A percentile compares a stretch with the other conserved stretches of the same genome.
phyloP scores from a whole-genome alignment of 2,113 vertebrate species.

The Carlito syrichta region DNA sequence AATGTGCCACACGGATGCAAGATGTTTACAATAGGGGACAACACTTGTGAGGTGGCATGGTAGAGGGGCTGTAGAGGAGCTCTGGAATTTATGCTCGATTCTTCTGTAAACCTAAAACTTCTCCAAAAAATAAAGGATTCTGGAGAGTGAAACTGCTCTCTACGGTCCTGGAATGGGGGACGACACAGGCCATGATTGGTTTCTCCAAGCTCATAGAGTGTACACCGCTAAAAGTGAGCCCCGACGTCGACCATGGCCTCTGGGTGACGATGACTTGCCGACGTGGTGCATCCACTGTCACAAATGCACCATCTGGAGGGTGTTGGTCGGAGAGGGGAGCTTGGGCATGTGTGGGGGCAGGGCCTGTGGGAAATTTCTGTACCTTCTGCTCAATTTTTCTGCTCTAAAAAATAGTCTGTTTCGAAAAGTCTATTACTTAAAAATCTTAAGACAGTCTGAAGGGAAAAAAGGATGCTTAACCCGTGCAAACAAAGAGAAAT shows the following conservation, averaged over 20 bases:
- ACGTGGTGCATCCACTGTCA: too few species aligned
- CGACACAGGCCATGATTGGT: background rate
- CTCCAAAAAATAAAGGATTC: background rate
- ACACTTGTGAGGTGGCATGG: background rate
- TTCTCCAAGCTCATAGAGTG: background rate
- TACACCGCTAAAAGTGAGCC: background rate
- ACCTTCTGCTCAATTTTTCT: background rate
- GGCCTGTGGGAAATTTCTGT: background rate
- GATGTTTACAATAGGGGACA: background rate
- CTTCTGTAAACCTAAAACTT: background rate
- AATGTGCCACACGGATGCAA: background rate
- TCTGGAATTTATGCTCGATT: background rate
- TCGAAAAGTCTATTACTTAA: background rate
- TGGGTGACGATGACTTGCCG: accelerated
- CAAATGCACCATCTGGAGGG: accelerated
- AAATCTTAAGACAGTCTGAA: background rate
- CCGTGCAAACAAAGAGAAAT: background rate
- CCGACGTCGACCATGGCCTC: background rate
- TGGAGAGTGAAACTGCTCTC: background rate
- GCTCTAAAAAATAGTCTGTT: background rate
- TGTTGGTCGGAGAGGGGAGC: too few species aligned
- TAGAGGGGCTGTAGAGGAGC: background rate
- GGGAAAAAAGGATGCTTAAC: background rate
- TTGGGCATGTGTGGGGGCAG: accelerated
- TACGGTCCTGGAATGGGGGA: background rate